Evolutionary conservation across 2,888 invertebrate species (phyloP).

Genomic region (Euproctis similis): DNA sequence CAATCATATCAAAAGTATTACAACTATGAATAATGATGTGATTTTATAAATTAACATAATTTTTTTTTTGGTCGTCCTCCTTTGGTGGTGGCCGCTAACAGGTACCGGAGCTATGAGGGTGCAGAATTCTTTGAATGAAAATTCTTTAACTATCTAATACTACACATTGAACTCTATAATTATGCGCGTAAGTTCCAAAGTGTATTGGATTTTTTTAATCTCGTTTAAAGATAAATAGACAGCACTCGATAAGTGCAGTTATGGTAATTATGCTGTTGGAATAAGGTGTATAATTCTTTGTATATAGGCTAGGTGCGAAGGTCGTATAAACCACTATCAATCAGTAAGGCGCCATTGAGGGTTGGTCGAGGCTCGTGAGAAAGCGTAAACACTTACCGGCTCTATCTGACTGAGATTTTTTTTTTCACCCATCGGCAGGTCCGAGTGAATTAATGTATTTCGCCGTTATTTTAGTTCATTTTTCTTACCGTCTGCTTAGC

Average conservation of each 20-base stretch:
- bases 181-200: conserved; percentile 15
- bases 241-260: conserved; percentile 9
- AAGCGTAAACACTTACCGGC: conserved; percentile 74
- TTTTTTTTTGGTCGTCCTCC: conserved; percentile 65
- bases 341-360: conserved; percentile 75
- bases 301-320: conserved; percentile 47
- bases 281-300: conserved; percentile 29
- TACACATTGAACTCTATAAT: conserved; percentile 12
- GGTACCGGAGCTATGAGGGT: conserved; percentile 72
- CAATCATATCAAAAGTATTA: conserved; percentile 72
- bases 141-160: conserved; percentile 28
- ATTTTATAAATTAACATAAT: conserved; percentile 71
- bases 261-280: conserved; percentile 17
- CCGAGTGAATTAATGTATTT: conserved; percentile 73
- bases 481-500: conserved; percentile 58
- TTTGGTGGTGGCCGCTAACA: conserved; percentile 71
- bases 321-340: conserved; percentile 66
- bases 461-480: conserved; percentile 71
- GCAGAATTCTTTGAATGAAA: conserved; percentile 73
- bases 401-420: conserved; percentile 70
- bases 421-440: conserved; percentile 67
- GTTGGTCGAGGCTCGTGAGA: conserved; percentile 71
- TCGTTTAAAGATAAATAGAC: conserved; percentile 26
- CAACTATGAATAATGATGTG: conserved; percentile 65
- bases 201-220: conserved; percentile 12